Evolutionary conservation across 1,140 invertebrate genomes (phyloP).

Genomic region (Potamilus streckersoni): DNA sequence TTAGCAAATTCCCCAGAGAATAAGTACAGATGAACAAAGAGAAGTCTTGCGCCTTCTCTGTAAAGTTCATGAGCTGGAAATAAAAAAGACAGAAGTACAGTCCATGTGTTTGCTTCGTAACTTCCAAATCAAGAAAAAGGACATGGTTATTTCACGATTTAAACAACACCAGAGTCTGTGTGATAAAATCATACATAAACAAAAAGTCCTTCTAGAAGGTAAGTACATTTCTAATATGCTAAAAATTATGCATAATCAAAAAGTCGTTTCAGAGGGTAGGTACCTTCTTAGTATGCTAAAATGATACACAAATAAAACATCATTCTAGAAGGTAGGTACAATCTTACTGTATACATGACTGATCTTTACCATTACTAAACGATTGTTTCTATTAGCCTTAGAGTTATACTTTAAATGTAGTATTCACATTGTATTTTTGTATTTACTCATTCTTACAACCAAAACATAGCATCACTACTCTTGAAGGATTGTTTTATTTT

Average conservation of each 20-base stretch:
- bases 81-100: constrained; percentile 90
- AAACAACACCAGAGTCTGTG: constrained; percentile 86
- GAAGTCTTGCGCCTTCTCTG: constrained; percentile 87
- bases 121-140: constrained; percentile 85
- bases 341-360: constrained; percentile 72
- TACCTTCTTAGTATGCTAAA: constrained; percentile 79
- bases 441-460: no score
- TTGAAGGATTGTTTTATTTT: no score
- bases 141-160: constrained; percentile 84
- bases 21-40: constrained; percentile 86
- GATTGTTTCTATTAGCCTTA: no score
- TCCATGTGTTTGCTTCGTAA: constrained; percentile 85
- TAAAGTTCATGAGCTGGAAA: constrained; percentile 89
- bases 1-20: constrained; percentile 84
- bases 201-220: constrained; percentile 89
- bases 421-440: no score
- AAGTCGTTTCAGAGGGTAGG: no score
- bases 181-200: constrained; percentile 91
- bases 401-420: no score
- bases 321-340: no score
- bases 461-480: no score
- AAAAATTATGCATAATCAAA: no score
- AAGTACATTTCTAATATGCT: constrained; percentile 23
- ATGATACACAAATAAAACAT: constrained; percentile 68
- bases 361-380: no score